Percentiles rank a stretch among this genome's conserved stretches.
Evolutionary conservation across 2,888 invertebrate genomes (phyloP).

Genomic region (Octodonta nipae): DNA sequence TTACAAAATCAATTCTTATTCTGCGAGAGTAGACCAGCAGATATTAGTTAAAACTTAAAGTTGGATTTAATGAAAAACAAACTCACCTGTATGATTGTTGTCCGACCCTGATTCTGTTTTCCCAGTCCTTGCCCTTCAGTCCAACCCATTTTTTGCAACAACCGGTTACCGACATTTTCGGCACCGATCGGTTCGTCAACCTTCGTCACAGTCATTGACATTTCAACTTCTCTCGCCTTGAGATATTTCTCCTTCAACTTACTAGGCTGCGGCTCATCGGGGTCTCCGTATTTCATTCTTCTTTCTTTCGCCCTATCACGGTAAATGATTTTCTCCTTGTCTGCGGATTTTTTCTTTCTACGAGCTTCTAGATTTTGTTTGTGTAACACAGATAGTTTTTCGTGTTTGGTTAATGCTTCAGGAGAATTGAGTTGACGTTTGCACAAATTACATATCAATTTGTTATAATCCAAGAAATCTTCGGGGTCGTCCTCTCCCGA

Average conservation of each 20-base stretch:
- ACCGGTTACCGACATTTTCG: constrained; percentile 86
- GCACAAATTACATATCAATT: constrained; percentile 85
- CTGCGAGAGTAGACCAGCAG: no score
- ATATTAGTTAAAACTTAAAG: no score
- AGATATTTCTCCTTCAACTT: constrained; percentile 60
- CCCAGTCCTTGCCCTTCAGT: constrained; percentile 92
- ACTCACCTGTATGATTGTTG: constrained; percentile 78
- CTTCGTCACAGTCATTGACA: constrained; percentile 38
- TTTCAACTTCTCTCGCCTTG: constrained; percentile 41
- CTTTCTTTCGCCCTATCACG: constrained; percentile 94
- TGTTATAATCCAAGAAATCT: constrained; percentile 74
- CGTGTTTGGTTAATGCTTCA: constrained; percentile 81
- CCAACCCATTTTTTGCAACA: constrained; percentile 99
- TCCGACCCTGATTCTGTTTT: constrained; percentile 80
- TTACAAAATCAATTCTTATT: no score
- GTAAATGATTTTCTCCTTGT: constrained; percentile 43
- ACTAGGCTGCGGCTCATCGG: constrained; percentile 63
- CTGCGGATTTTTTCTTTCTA: constrained; percentile 21
- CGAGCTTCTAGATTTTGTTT: constrained; percentile 63
- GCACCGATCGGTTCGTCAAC: constrained; percentile 61
- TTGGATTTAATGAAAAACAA: no score
- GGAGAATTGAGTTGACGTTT: constrained; percentile 85
- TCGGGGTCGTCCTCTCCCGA: constrained; percentile 55
- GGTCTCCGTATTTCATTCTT: constrained; percentile 82
- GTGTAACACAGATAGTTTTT: constrained; percentile 85